These are phyloP conservation scores for Cossypha caffra DNA, from an alignment of 2,797 vertebrate species.

Conservation along the genomic window DNA sequence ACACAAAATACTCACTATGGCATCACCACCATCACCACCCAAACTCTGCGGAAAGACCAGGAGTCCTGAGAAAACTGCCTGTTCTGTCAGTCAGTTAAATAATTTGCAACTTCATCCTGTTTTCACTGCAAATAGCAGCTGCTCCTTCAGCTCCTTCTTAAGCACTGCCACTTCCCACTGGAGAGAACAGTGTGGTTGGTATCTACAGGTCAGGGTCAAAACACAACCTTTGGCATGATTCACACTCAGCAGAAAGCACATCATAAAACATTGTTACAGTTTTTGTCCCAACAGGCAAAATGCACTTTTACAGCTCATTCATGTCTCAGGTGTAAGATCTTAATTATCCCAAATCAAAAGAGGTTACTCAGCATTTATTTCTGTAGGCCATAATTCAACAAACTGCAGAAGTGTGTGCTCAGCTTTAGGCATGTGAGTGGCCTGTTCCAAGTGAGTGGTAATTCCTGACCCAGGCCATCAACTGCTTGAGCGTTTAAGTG, in stretches of 20 bases:
- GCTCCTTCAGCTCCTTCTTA: not conserved
- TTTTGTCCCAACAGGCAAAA: not conserved
- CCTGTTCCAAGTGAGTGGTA: not conserved
- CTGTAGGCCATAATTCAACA: not conserved
- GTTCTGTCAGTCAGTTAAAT: not conserved
- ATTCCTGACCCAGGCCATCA: not conserved
- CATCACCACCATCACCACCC: no score
- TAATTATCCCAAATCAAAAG: not conserved
- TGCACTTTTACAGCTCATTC: not conserved
- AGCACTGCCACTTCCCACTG: not conserved
- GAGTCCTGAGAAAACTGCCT: not conserved
- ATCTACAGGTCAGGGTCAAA: not conserved
- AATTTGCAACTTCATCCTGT: not conserved
- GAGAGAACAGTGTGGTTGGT: fast-evolving
- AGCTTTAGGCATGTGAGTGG: not conserved
- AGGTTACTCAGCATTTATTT: not conserved
- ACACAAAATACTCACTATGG: not conserved
- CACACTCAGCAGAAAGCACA: not conserved
- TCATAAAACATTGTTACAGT: not conserved
- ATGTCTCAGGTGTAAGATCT: not conserved
- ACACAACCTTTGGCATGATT: not conserved
- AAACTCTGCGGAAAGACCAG: fast-evolving
- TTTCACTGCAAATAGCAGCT: not conserved
- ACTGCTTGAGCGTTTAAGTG: not conserved
- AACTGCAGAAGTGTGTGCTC: not conserved